Conservation (phyloP, 1,140 invertebrate species). For the Gryllus bimaculatus region DNA sequence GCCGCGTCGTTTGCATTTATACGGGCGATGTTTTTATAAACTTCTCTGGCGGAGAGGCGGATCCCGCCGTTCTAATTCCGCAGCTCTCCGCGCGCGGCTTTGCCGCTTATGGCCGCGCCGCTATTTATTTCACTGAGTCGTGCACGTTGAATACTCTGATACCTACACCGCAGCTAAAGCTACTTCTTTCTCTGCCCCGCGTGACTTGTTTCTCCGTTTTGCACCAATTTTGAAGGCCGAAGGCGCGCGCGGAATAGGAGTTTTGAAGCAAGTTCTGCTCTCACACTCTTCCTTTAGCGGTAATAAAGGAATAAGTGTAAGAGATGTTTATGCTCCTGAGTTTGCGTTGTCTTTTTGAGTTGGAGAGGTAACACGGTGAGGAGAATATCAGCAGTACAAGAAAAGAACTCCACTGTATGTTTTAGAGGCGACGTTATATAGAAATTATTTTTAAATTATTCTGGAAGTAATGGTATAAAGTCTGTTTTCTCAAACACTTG, state of each 20-base stretch:
- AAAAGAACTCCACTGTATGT: no score
- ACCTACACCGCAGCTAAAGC: background rate
- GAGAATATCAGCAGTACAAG: no score
- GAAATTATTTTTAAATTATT: no score
- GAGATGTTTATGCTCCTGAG: no score
- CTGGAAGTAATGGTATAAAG: no score
- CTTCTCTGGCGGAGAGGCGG: background rate
- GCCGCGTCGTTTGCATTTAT: background rate
- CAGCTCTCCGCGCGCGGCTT: background rate
- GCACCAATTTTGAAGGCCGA: background rate
- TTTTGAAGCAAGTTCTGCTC: background rate
- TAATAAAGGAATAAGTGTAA: no score
- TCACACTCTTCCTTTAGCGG: background rate
- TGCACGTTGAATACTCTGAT: background rate
- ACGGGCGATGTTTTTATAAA: conserved; percentile 4
- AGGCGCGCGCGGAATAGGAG: background rate
- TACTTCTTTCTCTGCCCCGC: background rate
- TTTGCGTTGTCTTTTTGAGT: no score
- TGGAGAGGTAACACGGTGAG: no score
- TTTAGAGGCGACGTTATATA: no score
- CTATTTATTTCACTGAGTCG: background rate
- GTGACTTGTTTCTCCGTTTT: background rate
- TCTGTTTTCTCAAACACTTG: no score
- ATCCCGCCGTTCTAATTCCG: background rate
- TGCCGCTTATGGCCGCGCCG: background rate